Percentiles rank a stretch among this genome's conserved stretches.
Conservation (phyloP, 2,797 vertebrate species). For the Phyllotis vaccarum region DNA sequence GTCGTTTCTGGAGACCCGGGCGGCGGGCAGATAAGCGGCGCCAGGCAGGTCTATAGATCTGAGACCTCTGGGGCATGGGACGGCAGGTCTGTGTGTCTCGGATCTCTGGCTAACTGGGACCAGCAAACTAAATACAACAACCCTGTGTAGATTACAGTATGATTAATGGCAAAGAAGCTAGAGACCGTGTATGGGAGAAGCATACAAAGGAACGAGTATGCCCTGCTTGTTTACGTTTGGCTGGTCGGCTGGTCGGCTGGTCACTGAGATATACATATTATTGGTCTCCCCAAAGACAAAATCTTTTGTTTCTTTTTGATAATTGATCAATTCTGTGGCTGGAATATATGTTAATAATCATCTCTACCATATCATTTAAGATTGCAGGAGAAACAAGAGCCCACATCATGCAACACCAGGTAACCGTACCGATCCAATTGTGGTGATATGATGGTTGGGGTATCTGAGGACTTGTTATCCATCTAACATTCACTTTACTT, state of each 20-base stretch:
- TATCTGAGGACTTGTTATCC: neutral
- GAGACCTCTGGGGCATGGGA: too few species aligned
- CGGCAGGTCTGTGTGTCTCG: too few species aligned
- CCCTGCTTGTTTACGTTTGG: neutral
- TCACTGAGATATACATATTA: neutral
- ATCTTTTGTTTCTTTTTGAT: neutral
- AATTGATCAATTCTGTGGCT: neutral
- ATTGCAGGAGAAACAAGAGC: neutral
- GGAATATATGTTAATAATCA: neutral
- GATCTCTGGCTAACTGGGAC: too few species aligned
- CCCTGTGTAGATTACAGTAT: neutral
- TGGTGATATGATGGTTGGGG: neutral
- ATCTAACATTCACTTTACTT: neutral
- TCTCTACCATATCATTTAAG: neutral
- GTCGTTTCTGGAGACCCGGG: too few species aligned
- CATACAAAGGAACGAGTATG: rapidly evolving
- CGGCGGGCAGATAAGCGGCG: too few species aligned
- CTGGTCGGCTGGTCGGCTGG: neutral
- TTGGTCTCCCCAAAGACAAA: neutral
- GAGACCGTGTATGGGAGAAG: neutral
- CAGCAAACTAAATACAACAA: too few species aligned
- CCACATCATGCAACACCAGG: neutral
- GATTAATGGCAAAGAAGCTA: neutral
- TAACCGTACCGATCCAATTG: neutral
- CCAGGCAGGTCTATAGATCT: too few species aligned